Evolutionary conservation across 2,888 invertebrate genomes (phyloP).

Genomic region (Odiellus spinosus): DNA sequence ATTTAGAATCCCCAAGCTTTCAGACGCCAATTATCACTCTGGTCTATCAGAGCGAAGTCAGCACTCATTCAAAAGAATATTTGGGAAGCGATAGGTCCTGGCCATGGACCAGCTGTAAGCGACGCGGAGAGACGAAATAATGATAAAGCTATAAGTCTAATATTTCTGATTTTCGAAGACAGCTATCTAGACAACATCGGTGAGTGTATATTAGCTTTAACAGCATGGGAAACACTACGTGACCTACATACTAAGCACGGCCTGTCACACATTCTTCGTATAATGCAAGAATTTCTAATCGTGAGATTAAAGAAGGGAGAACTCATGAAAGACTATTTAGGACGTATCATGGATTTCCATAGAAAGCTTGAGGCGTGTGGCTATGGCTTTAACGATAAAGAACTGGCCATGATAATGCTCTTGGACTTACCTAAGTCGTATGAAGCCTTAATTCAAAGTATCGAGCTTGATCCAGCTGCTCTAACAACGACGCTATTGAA

Average conservation of each 20-base stretch:
- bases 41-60: conserved; percentile 2
- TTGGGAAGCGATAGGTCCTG: conserved; percentile 3
- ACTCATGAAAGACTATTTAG: conserved; percentile 1
- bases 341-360: neutral
- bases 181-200: conserved; percentile 6
- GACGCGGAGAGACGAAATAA: conserved; percentile 1
- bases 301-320: conserved; percentile 2
- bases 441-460: no score
- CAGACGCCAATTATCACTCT: neutral
- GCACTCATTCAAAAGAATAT: conserved; percentile 1
- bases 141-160: conserved; percentile 2
- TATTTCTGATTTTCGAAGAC: conserved; percentile 4
- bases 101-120: conserved; percentile 2
- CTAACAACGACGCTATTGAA: no score
- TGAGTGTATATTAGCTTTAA: conserved; percentile 1
- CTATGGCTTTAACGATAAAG: no score
- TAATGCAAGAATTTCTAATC: conserved; percentile 6
- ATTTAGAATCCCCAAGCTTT: conserved; percentile 2
- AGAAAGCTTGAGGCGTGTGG: no score
- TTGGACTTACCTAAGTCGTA: no score
- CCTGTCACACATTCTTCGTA: conserved; percentile 1
- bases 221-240: conserved; percentile 2
- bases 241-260: conserved; percentile 6
- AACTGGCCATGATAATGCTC: no score
- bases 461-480: no score